Conservation (phyloP, 2,888 invertebrate species). For the Acanthoscelides obtectus region DNA sequence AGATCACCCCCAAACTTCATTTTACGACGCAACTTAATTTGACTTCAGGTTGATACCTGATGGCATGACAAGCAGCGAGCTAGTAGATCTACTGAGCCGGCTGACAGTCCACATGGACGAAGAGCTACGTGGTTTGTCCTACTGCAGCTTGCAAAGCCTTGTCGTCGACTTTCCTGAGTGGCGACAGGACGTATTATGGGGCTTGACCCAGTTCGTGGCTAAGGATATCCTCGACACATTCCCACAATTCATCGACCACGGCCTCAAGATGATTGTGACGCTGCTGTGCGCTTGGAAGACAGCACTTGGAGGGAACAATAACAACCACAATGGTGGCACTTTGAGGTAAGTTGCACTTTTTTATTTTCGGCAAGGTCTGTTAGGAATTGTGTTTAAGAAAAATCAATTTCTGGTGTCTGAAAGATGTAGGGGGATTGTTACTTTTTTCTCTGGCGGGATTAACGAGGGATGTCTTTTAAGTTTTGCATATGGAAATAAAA, state of each 20-base stretch:
- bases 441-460: too few relatives aligned
- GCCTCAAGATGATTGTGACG: constrained; percentile 87
- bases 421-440: too few relatives aligned
- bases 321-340: constrained; percentile 25
- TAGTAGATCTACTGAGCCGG: constrained; percentile 89
- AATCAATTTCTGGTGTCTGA: too few relatives aligned
- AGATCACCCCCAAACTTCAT: too few relatives aligned
- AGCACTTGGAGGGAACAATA: constrained; percentile 51
- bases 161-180: constrained; percentile 96
- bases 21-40: too few relatives aligned
- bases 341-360: background rate
- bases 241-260: constrained; percentile 87
- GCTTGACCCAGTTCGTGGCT: constrained; percentile 91
- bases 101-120: constrained; percentile 98
- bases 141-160: constrained; percentile 91
- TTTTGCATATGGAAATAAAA: too few relatives aligned
- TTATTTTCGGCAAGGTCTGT: too few relatives aligned
- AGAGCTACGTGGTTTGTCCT: constrained; percentile 88
- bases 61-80: constrained; percentile 90
- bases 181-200: constrained; percentile 92
- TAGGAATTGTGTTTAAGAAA: too few relatives aligned
- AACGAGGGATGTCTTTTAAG: too few relatives aligned
- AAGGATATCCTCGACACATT: constrained; percentile 89
- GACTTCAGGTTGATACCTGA: constrained; percentile 75
- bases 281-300: constrained; percentile 90